Evolutionary conservation across 2,113 vertebrate genomes (phyloP).

Genomic region (Vireo altiloquus): DNA sequence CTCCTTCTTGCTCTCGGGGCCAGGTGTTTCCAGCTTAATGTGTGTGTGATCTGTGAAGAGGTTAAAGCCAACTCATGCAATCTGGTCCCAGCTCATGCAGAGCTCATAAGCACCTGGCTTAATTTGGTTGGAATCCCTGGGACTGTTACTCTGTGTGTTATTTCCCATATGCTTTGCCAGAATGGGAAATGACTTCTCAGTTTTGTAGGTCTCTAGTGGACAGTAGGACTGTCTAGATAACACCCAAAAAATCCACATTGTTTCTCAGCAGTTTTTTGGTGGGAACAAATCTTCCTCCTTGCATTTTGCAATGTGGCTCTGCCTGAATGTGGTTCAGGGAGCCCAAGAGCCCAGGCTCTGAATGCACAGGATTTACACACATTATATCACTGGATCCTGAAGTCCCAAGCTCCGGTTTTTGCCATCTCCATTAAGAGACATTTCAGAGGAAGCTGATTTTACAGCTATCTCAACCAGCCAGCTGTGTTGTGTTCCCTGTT

Average conservation of each 20-base stretch:
- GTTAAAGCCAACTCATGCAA: not conserved
- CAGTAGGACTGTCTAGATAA: not conserved
- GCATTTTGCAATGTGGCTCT: not conserved
- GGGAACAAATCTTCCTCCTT: not conserved
- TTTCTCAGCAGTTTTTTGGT: not conserved
- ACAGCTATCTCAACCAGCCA: not conserved
- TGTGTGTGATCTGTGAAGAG: slow-evolving; percentile 4
- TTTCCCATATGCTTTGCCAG: not conserved
- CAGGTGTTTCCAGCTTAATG: not conserved
- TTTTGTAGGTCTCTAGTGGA: not conserved
- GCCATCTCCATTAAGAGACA: not conserved
- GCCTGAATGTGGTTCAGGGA: not conserved
- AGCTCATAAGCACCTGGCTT: not conserved
- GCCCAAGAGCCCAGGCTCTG: not conserved
- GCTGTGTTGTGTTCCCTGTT: not conserved
- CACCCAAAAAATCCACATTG: not conserved
- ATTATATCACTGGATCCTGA: not conserved
- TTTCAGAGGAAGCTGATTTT: not conserved
- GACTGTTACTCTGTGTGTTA: not conserved
- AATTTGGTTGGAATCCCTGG: slow-evolving; percentile 9
- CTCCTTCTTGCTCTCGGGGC: not conserved
- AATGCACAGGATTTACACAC: not conserved
- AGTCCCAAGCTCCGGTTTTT: not conserved
- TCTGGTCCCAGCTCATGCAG: slow-evolving; percentile 29
- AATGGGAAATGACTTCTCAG: not conserved